These are phyloP conservation scores for Periophthalmus magnuspinnatus DNA, from an alignment of 2,797 vertebrate species.

Conservation along the genomic window DNA sequence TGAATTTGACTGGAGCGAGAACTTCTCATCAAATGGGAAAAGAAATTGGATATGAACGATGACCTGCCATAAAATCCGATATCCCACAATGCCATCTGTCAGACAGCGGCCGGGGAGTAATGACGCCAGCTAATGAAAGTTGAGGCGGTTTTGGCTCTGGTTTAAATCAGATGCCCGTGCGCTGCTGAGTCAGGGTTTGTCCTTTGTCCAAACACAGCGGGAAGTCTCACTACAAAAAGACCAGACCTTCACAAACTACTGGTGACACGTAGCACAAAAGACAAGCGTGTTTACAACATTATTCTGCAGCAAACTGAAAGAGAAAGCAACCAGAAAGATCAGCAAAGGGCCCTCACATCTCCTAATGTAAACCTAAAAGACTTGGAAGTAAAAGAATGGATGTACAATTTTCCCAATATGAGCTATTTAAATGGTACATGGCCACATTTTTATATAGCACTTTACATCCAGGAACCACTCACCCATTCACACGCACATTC, in stretches of 20 bases:
- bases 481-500: no score
- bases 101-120: conserved; percentile 75
- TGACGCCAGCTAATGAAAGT: conserved; percentile 81
- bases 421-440: no score
- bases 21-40: conserved; percentile 81
- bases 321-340: conserved; percentile 19
- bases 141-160: conserved; percentile 70
- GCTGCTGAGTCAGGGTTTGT: conserved; percentile 72
- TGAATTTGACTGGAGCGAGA: conserved; percentile 80
- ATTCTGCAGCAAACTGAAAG: conserved; percentile 1
- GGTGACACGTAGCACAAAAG: neutral
- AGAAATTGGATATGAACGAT: conserved; percentile 84
- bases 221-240: conserved; percentile 36
- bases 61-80: conserved; percentile 81
- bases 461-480: no score
- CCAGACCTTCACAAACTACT: conserved; percentile 33
- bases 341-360: neutral
- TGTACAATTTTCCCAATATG: no score
- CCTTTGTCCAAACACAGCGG: conserved; percentile 45
- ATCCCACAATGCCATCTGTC: conserved; percentile 83
- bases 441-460: no score
- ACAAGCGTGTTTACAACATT: conserved; percentile 15
- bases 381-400: neutral
- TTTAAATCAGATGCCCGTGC: conserved; percentile 74
- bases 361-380: neutral